Conservation (phyloP, 1,140 invertebrate genomes). For the Pissodes strobi region DNA sequence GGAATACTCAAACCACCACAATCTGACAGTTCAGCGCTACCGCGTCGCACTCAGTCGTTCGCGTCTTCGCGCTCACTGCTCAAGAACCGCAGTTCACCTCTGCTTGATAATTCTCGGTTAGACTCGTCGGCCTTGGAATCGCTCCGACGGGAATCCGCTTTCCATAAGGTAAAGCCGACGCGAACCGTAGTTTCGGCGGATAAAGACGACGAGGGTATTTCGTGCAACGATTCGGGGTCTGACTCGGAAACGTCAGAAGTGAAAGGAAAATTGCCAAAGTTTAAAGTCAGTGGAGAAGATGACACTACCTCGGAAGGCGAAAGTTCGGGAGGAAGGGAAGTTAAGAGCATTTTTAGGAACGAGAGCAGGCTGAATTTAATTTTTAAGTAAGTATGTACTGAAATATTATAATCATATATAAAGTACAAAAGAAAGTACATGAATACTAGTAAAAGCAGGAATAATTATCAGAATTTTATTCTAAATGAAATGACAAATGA, state of each 20-base stretch:
- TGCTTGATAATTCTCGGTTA: neutral
- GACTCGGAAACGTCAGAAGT: constrained; percentile 43
- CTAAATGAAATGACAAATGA: no score
- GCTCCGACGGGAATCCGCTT: constrained; percentile 22
- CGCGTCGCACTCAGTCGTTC: constrained; percentile 24
- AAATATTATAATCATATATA: no score
- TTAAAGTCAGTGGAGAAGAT: constrained; percentile 19
- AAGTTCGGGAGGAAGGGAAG: constrained; percentile 65
- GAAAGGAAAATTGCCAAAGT: constrained; percentile 5
- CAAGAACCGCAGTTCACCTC: constrained; percentile 31
- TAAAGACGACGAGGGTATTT: constrained; percentile 53
- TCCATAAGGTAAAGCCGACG: constrained; percentile 18
- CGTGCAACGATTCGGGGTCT: constrained; percentile 51
- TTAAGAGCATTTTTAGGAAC: constrained; percentile 63
- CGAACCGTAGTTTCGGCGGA: constrained; percentile 28
- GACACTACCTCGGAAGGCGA: constrained; percentile 61
- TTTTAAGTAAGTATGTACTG: no score
- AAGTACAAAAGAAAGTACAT: no score
- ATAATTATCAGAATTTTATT: no score
- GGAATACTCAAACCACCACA: constrained; percentile 41
- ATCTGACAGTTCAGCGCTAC: constrained; percentile 8
- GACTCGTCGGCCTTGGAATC: neutral
- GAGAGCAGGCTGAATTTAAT: constrained; percentile 44
- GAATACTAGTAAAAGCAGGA: no score
- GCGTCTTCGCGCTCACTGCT: constrained; percentile 34